phyloP scores from a whole-genome alignment of 1,140 invertebrate genomes.

The Cheumatopsyche charites region DNA sequence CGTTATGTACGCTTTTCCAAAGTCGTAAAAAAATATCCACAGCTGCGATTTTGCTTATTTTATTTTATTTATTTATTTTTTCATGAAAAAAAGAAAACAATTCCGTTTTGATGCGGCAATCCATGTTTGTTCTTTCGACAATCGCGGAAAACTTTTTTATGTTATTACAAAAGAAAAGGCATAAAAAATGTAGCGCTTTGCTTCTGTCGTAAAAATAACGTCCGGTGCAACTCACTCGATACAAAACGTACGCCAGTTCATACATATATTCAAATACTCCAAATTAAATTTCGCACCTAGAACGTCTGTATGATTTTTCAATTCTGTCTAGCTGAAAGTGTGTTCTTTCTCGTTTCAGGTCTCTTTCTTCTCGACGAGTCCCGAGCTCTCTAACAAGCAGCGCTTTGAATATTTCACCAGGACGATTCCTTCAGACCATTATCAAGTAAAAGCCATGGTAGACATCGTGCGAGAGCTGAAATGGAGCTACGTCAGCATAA shows the following conservation, averaged over 20 bases:
- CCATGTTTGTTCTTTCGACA: constrained; percentile 25
- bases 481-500: constrained; percentile 94
- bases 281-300: neutral
- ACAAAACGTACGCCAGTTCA: neutral
- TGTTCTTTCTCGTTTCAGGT: constrained; percentile 69
- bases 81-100: constrained; percentile 5
- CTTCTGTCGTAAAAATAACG: constrained; percentile 14
- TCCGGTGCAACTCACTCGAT: neutral
- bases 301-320: neutral
- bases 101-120: constrained; percentile 18
- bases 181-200: neutral
- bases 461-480: constrained; percentile 85
- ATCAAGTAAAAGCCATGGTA: constrained; percentile 95
- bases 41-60: neutral
- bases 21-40: constrained; percentile 11
- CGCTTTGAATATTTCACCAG: constrained; percentile 94
- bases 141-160: constrained; percentile 23
- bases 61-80: constrained; percentile 2
- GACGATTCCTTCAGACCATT: constrained; percentile 93
- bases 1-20: neutral
- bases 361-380: constrained; percentile 94
- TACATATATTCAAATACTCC: neutral
- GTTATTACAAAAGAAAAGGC: constrained; percentile 15
- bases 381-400: constrained; percentile 93
- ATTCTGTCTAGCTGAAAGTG: constrained; percentile 26